Evolutionary conservation across 2,888 invertebrate genomes (phyloP), one percentile per base, ranked within the genome.

Genomic region (Pachydiplax longipennis): DNA sequence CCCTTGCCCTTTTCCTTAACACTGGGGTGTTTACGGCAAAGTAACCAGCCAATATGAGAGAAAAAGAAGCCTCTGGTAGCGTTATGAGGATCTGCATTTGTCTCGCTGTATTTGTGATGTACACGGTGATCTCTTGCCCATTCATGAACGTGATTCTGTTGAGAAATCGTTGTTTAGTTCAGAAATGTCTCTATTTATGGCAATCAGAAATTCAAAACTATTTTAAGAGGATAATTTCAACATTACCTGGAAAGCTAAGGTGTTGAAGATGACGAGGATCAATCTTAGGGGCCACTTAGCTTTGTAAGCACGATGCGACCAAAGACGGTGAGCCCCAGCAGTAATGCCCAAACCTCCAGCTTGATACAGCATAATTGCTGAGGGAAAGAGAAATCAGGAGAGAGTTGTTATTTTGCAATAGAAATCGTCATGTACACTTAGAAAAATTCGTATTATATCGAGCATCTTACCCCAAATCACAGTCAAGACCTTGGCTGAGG

Each of bases 251-350:
- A 98, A 98, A 87, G 99, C 99, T 82, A 99, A 93, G 0, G 98
- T 98, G 94, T 99, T 98, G 94, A 97, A 97, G 83, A 97, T 92
- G 65, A 97, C 96, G 91, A 99, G 95, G 65, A 99, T 94, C 12
- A 98, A 92, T 92, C 97, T 95, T 8, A 99, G 95, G 0, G 98
- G 99, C 95, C 97, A 96, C 94, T 96, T 98, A 12, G 99, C 99
- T 95, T 99, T 99, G 95, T 99, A 99, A 0, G 99, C 96, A 93
- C 97, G 96, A 94, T 99, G 99, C 0, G 99, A 96, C 99, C 99
- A 99, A 53, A 99, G 95, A 92, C 99, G 95, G 94, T 99, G 99
- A 2, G 98, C 98, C 44, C 99, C 99, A 35, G 99, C 99, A 25
- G 99, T 99, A 92, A 99, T 98, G 31, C 99, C 99, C 91, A 99